Evolutionary conservation across 92 coral and sea anemone species (phyloP), one percentile per base, ranked within the genome.

Genomic region (Porites rus): DNA sequence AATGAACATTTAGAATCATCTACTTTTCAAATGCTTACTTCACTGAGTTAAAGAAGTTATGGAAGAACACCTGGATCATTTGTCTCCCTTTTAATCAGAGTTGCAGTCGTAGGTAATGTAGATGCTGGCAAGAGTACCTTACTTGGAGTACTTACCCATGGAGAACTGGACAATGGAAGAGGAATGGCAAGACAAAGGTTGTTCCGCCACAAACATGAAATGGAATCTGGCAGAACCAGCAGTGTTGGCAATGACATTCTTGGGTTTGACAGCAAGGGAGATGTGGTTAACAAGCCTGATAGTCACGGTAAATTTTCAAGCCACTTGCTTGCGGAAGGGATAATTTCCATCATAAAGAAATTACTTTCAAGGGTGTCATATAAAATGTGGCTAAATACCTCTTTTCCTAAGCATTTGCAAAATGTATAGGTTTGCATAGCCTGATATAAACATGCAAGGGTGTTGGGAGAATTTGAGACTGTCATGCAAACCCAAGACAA

Each of bases 31-130:
- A 38, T 0, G 46, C 7, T 4, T 38, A 38, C 46, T 38, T 38
- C 46, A 38, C 46, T 38, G 46, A 38, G 46, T 38, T 38, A 38
- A 38, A 38, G 46, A 38, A 38, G 46, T 38, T 38, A 38, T 7
- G 0, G 46, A 38, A 38, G 46, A 38, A 38, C 4, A 3, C 46
- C 46, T 38, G 46, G 46, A 38, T 0, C 46, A 38, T 38, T 38
- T 38, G 46, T 4, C 46, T 38, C 46, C 46, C 46, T 38, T 50
- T 20, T 12, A 70, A 69, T 9, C 63, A 97, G 99, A 56, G 99
- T 97, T 82, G 99, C 99, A 64, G 99, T 97, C 43, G 99, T 97
- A 28, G 99, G 99, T n/a, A 97, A 97, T 90, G 99, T 97, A 38
- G 99, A 97, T 90, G 99, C 99, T n/a, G 99, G 99, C 5, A 97